phyloP scores from a whole-genome alignment of 2,113 vertebrate genomes.

The Dasypus novemcinctus region DNA sequence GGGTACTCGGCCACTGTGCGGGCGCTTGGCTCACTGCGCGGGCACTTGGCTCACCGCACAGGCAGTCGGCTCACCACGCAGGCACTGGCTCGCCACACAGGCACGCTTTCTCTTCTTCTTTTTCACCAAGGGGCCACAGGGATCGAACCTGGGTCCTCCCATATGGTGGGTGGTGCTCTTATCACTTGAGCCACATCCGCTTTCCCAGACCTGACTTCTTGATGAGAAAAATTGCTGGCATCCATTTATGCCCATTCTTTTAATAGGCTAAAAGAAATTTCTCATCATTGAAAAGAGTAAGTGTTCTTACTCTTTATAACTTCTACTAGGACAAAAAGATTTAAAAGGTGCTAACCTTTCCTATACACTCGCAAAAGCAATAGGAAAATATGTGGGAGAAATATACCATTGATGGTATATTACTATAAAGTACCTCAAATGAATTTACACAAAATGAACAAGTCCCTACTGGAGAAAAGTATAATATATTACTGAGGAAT shows the following conservation, averaged over 20 bases:
- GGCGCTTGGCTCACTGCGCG: too few relatives aligned
- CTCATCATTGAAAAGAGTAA: background rate
- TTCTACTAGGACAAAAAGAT: background rate
- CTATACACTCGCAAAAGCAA: background rate
- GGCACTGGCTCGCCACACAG: too few relatives aligned
- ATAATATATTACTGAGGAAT: background rate
- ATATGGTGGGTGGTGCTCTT: too few relatives aligned
- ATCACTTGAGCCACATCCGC: too few relatives aligned
- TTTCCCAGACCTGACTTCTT: background rate
- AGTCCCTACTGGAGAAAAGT: background rate
- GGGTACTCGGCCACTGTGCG: too few relatives aligned
- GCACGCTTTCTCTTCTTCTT: too few relatives aligned
- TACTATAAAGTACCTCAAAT: background rate
- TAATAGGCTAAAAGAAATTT: background rate
- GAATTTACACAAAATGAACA: background rate
- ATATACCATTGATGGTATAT: background rate
- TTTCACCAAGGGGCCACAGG: too few relatives aligned
- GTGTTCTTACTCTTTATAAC: background rate
- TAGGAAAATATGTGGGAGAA: background rate
- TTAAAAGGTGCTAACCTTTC: background rate
- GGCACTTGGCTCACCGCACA: too few relatives aligned
- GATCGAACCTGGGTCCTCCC: too few relatives aligned
- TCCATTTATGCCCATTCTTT: background rate
- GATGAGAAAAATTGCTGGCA: background rate
- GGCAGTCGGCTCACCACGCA: too few relatives aligned